Evolutionary conservation across 1,140 invertebrate genomes (phyloP), one percentile per base, ranked within the genome.

Genomic region (Halictus rubicundus): DNA sequence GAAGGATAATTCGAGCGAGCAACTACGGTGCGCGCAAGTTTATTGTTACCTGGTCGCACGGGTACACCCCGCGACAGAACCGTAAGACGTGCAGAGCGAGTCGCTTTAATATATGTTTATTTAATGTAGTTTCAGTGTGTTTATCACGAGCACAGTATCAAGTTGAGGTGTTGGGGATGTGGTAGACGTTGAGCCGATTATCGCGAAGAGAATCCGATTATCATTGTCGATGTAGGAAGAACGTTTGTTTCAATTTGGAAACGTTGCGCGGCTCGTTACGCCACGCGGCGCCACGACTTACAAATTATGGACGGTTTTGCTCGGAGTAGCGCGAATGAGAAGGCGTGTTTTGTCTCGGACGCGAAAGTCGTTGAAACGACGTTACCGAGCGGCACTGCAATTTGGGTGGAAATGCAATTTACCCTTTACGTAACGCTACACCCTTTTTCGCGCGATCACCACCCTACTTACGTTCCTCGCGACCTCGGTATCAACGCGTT

Each of bases 381-480:
- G 32, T 65, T 39, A 74, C 65, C 59, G 16, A 61, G n/a, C 8
- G 19, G 21, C 49, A 37, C 14, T 27, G 72, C 25, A 74, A 74
- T 74, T 74, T 66, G 16, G 42, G 46, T 74, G 61, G 72, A 66
- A 74, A 65, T 54, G 61, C 32, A 65, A 74, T 74, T 64, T 64
- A 61, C 42, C 25, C 16, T 52, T 52, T 39, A 6, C 10, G 8
- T 14, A 27, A 65, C 63, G 14, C 39, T 19, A n/a, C 32, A 14
- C 10, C 23, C 60, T n/a, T n/a, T 32, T 61, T n/a, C 19, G 23
- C 42, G 23, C 19, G 57, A 60, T 60, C n/a, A n/a, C n/a, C 8
- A 21, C 16, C 8, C 46, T 49, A 49, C 46, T 49, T 49, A 49
- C 46, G 46, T 14, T 49, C 46, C 0, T 49, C 16, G 46, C 0